A percentile compares a stretch with the other conserved stretches of the same genome.
Evolutionary conservation across 2,113 vertebrate genomes (phyloP).

Genomic region (Rhinolophus ferrumequinum): DNA sequence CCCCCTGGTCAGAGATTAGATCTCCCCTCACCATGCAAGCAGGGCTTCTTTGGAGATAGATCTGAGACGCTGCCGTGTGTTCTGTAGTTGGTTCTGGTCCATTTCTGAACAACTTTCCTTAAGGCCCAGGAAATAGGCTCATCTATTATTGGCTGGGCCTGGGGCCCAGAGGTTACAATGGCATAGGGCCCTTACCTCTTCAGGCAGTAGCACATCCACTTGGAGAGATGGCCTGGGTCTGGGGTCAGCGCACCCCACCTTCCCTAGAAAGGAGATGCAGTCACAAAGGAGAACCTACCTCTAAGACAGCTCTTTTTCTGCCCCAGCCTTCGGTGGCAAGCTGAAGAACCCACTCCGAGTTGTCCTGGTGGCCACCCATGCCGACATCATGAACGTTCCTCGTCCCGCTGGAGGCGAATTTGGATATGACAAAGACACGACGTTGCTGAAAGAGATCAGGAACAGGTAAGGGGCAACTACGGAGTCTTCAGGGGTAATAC

Average conservation of each 20-base stretch:
- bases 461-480: slow-evolving; percentile 88
- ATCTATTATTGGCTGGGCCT: rapidly evolving
- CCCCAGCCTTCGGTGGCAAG: slow-evolving; percentile 93
- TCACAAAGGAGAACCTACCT: rapidly evolving
- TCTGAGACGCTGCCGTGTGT: background rate
- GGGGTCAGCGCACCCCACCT: background rate
- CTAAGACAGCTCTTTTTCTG: background rate
- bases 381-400: slow-evolving; percentile 95
- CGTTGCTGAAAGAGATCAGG: slow-evolving; percentile 92
- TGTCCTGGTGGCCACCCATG: slow-evolving; percentile 95
- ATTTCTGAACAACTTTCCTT: background rate
- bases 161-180: too few relatives aligned
- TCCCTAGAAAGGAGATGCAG: background rate
- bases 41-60: background rate
- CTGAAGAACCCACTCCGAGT: slow-evolving; percentile 92
- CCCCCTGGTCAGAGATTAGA: background rate
- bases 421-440: slow-evolving; percentile 93
- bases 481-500: rapidly evolving
- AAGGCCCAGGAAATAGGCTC: background rate
- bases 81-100: background rate
- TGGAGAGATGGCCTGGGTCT: background rate
- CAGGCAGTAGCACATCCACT: too few relatives aligned
- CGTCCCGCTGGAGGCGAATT: slow-evolving; percentile 94
- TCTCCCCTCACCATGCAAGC: background rate
- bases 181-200: background rate